phyloP scores from a whole-genome alignment of 2,888 invertebrate species.

The Agonopterix heracliana region DNA sequence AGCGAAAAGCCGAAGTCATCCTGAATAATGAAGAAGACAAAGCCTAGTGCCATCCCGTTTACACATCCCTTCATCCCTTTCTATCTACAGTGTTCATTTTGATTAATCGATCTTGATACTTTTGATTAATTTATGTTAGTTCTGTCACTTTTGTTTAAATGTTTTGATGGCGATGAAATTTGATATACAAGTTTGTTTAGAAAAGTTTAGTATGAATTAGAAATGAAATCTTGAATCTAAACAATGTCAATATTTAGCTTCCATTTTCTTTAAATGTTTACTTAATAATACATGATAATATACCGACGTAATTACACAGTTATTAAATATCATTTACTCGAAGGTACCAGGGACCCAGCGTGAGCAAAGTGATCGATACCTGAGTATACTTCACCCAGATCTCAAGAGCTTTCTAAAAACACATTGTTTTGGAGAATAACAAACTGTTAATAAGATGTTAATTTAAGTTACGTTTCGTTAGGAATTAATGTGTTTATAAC shows the following conservation, averaged over 20 bases:
- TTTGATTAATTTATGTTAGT: slow-evolving; percentile 8
- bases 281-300: background rate
- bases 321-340: no score
- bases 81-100: slow-evolving; percentile 13
- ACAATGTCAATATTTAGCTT: no score
- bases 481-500: slow-evolving; percentile 11
- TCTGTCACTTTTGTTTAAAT: no score
- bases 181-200: no score
- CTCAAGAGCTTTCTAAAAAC: slow-evolving; percentile 4
- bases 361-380: slow-evolving; percentile 16
- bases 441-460: slow-evolving; percentile 14
- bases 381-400: slow-evolving; percentile 17
- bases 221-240: no score
- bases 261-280: background rate
- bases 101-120: slow-evolving; percentile 20
- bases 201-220: no score
- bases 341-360: slow-evolving; percentile 16
- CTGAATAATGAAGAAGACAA: slow-evolving; percentile 46
- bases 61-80: slow-evolving; percentile 18
- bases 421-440: background rate
- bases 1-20: slow-evolving; percentile 36
- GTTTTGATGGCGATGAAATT: no score
- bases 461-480: slow-evolving; percentile 18
- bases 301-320: background rate
- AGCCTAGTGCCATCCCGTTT: slow-evolving; percentile 23